Evolutionary conservation across 2,113 vertebrate genomes (phyloP).

Genomic region (Crocuta crocuta): DNA sequence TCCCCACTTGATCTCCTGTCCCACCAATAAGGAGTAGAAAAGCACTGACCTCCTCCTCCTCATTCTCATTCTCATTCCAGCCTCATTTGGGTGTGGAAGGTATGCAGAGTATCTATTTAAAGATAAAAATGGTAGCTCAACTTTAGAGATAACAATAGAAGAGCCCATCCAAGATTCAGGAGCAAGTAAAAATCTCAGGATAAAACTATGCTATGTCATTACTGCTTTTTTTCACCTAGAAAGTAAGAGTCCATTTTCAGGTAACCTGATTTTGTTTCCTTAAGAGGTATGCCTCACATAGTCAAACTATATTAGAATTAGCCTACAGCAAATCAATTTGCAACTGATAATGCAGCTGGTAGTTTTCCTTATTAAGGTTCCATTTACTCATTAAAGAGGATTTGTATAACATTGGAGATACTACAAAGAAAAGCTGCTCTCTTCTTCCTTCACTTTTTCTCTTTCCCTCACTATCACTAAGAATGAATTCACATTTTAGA

Average conservation of each 20-base stretch:
- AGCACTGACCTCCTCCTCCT: background rate
- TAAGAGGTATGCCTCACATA: background rate
- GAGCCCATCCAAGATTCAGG: background rate
- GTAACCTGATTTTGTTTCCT: slow-evolving; percentile 23
- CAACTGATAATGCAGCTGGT: background rate
- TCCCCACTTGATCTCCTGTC: too few relatives aligned
- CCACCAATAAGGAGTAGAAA: background rate
- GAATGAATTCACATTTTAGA: background rate
- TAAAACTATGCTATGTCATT: background rate
- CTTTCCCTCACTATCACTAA: background rate
- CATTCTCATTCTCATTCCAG: background rate
- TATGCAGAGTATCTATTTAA: background rate
- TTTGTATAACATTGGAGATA: background rate
- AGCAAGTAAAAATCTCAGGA: background rate
- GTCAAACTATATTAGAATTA: slow-evolving; percentile 22
- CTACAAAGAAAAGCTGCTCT: background rate
- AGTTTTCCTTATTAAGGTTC: background rate
- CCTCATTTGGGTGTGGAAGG: background rate
- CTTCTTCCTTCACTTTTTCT: background rate
- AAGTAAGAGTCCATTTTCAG: background rate
- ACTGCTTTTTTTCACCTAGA: background rate
- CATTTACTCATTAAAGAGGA: background rate
- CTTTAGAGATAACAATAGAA: background rate
- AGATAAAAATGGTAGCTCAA: background rate
- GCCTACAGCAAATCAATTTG: slow-evolving; percentile 1